Evolutionary conservation across 2,797 vertebrate species (phyloP).

Genomic region (Microcaecilia unicolor): DNA sequence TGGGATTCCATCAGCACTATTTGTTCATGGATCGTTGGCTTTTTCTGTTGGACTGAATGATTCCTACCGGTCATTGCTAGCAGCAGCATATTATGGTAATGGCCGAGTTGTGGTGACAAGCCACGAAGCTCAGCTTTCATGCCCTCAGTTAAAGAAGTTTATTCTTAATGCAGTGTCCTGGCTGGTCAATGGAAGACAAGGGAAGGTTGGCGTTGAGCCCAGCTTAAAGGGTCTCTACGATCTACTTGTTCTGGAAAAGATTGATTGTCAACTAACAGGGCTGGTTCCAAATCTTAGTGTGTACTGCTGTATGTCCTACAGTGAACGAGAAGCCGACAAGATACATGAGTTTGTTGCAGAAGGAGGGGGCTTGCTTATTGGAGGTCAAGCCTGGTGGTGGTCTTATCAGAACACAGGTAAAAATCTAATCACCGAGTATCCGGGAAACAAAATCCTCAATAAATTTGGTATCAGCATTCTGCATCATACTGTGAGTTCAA

Average conservation of each 20-base stretch:
- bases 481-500: neutral
- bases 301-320: slow-evolving; percentile 56
- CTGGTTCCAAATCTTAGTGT: slow-evolving; percentile 50
- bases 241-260: neutral
- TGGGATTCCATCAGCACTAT: slow-evolving; percentile 39
- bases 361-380: slow-evolving; percentile 68
- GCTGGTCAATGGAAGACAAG: slow-evolving; percentile 57
- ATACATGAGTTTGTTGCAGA: slow-evolving; percentile 71
- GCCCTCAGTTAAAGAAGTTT: slow-evolving; percentile 40
- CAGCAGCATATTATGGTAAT: slow-evolving; percentile 61
- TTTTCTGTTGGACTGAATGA: slow-evolving; percentile 56
- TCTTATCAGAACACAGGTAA: slow-evolving; percentile 20
- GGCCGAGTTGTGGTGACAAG: slow-evolving; percentile 57
- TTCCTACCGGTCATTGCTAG: slow-evolving; percentile 46
- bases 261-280: neutral
- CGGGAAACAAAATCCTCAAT: slow-evolving; percentile 65
- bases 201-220: slow-evolving; percentile 43
- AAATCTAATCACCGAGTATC: slow-evolving; percentile 42
- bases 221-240: neutral
- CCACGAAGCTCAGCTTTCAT: slow-evolving; percentile 49
- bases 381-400: slow-evolving; percentile 73
- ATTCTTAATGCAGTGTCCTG: slow-evolving; percentile 60
- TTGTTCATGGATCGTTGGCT: slow-evolving; percentile 65
- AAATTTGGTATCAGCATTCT: slow-evolving; percentile 61
- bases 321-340: slow-evolving; percentile 24